A percentile compares a stretch with the other conserved stretches of the same genome.
phyloP scores from a whole-genome alignment of 2,113 vertebrate genomes.

The Delphinus delphis region DNA sequence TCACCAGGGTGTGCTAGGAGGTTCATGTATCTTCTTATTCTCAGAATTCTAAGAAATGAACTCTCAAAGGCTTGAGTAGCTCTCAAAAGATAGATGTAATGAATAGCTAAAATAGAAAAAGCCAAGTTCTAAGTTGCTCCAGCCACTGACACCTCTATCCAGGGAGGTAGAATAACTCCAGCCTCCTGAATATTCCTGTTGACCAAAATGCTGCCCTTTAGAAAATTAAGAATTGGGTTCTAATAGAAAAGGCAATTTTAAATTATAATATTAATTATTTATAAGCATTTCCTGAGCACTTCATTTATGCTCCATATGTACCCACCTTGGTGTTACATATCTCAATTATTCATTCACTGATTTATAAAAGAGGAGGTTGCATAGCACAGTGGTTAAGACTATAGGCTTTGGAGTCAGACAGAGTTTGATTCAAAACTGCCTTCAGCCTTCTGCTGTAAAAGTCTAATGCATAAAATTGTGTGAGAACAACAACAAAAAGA shows the following conservation, averaged over 20 bases:
- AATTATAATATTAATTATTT: neutral
- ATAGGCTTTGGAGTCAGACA: neutral
- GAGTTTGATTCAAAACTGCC: neutral
- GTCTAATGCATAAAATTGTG: neutral
- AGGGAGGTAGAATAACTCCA: neutral
- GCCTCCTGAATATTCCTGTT: neutral
- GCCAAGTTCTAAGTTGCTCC: neutral
- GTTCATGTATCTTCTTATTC: slow-evolving; percentile 76
- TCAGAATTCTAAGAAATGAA: slow-evolving; percentile 76
- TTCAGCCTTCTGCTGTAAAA: neutral
- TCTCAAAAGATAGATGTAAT: slow-evolving; percentile 75
- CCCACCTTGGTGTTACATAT: neutral
- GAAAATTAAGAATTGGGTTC: neutral
- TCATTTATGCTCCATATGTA: too few species aligned
- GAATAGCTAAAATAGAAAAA: slow-evolving; percentile 44
- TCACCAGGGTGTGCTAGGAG: slow-evolving; percentile 50
- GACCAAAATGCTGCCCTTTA: neutral
- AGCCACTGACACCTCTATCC: neutral
- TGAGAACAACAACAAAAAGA: neutral
- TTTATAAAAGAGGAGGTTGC: neutral
- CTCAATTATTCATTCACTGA: neutral
- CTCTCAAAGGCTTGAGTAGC: slow-evolving; percentile 68
- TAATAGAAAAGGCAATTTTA: neutral
- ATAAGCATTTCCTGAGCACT: neutral
- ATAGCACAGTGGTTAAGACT: neutral